Percentiles rank a stretch among this genome's conserved stretches.
These are phyloP conservation scores for Eciton burchellii DNA, from an alignment of 1,140 invertebrate genomes.

Conservation along the genomic window DNA sequence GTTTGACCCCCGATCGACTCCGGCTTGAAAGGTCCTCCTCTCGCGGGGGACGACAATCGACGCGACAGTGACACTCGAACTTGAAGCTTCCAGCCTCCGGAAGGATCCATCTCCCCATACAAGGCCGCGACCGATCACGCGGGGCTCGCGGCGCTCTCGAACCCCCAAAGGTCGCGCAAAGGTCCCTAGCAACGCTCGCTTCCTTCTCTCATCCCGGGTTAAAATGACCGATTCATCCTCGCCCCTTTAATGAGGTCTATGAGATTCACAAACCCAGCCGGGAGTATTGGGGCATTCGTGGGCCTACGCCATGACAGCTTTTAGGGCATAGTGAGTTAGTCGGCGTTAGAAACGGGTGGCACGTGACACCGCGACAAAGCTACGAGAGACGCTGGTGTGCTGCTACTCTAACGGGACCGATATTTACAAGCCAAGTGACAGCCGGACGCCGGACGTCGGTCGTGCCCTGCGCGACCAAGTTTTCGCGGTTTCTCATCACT, in stretches of 20 bases:
- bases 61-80: too few relatives aligned
- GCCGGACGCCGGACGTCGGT: slow-evolving; percentile 42
- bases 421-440: slow-evolving; percentile 83
- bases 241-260: slow-evolving; percentile 84
- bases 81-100: too few relatives aligned
- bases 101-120: too few relatives aligned
- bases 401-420: slow-evolving; percentile 76
- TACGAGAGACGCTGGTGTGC: slow-evolving; percentile 74
- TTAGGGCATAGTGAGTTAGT: slow-evolving; percentile 76
- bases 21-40: too few relatives aligned
- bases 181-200: background rate
- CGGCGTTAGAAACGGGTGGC: slow-evolving; percentile 75
- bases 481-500: slow-evolving; percentile 81
- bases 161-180: background rate
- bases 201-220: slow-evolving; percentile 17
- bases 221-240: slow-evolving; percentile 76
- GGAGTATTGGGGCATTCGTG: slow-evolving; percentile 80
- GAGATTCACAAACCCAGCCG: slow-evolving; percentile 82
- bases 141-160: too few relatives aligned
- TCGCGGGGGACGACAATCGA: too few relatives aligned
- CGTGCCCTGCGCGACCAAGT: slow-evolving; percentile 32
- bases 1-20: too few relatives aligned
- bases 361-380: slow-evolving; percentile 80
- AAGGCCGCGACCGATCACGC: too few relatives aligned
- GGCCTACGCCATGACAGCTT: slow-evolving; percentile 76